A percentile compares a stretch with the other conserved stretches of the same genome.
phyloP scores from a whole-genome alignment of 2,113 vertebrate species.

The Podarcis muralis region DNA sequence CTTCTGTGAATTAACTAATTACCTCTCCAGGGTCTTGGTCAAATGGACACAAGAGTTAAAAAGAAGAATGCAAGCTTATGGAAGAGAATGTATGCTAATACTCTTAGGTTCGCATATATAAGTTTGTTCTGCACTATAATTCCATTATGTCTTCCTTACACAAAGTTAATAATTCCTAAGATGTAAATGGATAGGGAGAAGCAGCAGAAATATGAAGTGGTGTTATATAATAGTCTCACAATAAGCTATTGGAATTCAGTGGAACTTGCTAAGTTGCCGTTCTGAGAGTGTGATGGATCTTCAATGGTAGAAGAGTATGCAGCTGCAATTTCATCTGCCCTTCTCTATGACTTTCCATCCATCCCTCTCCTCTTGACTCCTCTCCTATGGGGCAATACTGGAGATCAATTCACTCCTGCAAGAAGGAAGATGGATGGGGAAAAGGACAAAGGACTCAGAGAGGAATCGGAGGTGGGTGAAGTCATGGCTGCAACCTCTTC shows the following conservation, averaged over 20 bases:
- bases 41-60: background rate
- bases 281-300: background rate
- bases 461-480: background rate
- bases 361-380: background rate
- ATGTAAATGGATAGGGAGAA: background rate
- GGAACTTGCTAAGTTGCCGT: background rate
- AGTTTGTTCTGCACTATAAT: background rate
- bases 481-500: background rate
- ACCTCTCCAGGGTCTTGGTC: background rate
- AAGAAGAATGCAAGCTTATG: constrained; percentile 10
- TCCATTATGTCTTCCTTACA: background rate
- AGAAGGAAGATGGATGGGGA: background rate
- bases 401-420: background rate
- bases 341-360: background rate
- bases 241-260: background rate
- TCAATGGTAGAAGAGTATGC: background rate
- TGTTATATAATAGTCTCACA: background rate
- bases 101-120: background rate
- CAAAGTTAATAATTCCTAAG: background rate
- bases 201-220: background rate
- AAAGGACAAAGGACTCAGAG: too few relatives aligned
- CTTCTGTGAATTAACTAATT: background rate
- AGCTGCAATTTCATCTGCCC: too few relatives aligned
- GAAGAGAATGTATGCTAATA: constrained; percentile 8
- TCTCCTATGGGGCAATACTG: background rate